A percentile compares a stretch with the other conserved stretches of the same genome.
These are phyloP conservation scores for Daboia siamensis DNA, from an alignment of 2,113 vertebrate genomes.

Conservation along the genomic window DNA sequence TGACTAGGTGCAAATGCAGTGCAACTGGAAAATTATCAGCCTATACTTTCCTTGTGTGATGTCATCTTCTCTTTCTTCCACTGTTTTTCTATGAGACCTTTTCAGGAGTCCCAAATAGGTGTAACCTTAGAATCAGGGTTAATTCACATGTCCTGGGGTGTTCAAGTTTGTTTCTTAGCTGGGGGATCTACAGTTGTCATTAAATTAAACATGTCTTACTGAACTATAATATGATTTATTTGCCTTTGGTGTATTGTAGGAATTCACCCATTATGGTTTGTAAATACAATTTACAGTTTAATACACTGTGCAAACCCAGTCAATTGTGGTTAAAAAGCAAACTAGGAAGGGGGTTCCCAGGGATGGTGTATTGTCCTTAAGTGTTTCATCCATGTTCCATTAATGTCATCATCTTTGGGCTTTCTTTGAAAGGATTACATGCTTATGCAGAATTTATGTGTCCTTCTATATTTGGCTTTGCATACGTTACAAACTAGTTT, in stretches of 20 bases:
- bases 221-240: neutral
- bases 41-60: neutral
- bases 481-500: neutral
- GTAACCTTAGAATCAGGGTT: neutral
- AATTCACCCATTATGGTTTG: neutral
- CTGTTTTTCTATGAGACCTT: neutral
- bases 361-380: neutral
- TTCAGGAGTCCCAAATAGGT: neutral
- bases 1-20: neutral
- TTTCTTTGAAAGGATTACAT: neutral
- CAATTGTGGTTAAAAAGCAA: neutral
- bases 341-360: neutral
- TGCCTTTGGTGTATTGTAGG: neutral
- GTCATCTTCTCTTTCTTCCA: neutral
- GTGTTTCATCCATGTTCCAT: too few species aligned
- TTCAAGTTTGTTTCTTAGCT: neutral
- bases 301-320: neutral
- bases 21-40: neutral
- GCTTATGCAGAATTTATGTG: neutral
- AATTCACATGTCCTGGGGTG: neutral
- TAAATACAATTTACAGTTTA: neutral
- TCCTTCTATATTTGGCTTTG: neutral
- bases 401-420: neutral
- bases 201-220: neutral
- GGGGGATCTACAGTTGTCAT: neutral